A percentile compares a stretch with the other conserved stretches of the same genome.
Conservation (phyloP, 2,888 invertebrate species). For the Heteromurus nitidus region DNA sequence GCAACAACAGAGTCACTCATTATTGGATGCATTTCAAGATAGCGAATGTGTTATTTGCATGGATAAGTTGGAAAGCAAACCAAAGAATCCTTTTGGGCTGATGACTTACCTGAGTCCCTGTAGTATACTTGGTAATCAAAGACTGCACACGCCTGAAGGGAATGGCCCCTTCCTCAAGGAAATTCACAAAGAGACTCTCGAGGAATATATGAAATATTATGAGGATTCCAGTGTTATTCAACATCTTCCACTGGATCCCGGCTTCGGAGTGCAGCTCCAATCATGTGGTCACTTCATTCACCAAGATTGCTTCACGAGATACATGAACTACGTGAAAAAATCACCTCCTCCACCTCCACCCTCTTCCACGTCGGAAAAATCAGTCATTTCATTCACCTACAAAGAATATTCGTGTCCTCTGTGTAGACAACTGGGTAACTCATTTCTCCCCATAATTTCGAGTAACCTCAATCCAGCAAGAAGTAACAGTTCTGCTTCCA, state of each 20-base stretch:
- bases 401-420: conserved; percentile 66
- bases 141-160: conserved; percentile 41
- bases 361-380: background rate
- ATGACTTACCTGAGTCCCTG: conserved; percentile 59
- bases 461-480: background rate
- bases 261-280: conserved; percentile 63
- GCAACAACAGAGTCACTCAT: background rate
- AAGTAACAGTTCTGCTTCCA: background rate
- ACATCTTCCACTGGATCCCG: conserved; percentile 56
- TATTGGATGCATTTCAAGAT: conserved; percentile 36
- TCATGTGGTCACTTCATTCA: conserved; percentile 70
- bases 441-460: conserved; percentile 63
- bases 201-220: conserved; percentile 45
- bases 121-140: conserved; percentile 56
- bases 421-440: conserved; percentile 67
- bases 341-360: conserved; percentile 31
- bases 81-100: conserved; percentile 64
- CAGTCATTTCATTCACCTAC: conserved; percentile 56
- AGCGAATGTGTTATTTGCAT: conserved; percentile 62
- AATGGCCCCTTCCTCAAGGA: conserved; percentile 49
- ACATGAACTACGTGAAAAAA: conserved; percentile 61
- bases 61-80: conserved; percentile 59
- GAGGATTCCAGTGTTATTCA: conserved; percentile 61
- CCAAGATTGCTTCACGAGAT: conserved; percentile 63
- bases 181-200: conserved; percentile 38